Evolutionary conservation across 2,113 vertebrate genomes (phyloP).

Genomic region (Dolichotis patagonum): DNA sequence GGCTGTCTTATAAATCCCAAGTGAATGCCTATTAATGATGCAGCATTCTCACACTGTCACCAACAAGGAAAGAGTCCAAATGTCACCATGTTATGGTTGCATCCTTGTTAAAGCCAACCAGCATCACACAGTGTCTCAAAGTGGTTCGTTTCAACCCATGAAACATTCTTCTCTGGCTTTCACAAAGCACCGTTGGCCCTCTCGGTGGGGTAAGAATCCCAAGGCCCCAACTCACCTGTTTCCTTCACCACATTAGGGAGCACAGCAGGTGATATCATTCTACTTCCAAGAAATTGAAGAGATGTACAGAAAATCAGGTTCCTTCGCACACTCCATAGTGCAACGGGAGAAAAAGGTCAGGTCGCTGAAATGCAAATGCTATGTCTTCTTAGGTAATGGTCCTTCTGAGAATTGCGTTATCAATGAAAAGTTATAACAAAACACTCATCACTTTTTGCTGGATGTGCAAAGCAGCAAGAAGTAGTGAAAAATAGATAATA

Average conservation of each 20-base stretch:
- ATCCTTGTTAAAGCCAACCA: not conserved
- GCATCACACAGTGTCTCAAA: not conserved
- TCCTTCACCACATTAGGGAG: not conserved
- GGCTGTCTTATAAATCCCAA: not conserved
- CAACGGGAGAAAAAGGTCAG: not conserved
- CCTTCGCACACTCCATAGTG: not conserved
- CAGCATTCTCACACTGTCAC: not conserved
- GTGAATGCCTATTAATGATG: not conserved
- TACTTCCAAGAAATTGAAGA: conserved; percentile 25
- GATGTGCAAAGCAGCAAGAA: not conserved
- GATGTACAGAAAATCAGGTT: not conserved
- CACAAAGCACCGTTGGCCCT: not conserved
- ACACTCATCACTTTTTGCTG: conserved; percentile 26
- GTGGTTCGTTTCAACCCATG: not conserved
- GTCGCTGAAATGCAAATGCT: not conserved
- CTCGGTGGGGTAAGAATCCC: not conserved
- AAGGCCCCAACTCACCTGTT: not conserved
- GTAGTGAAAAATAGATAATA: not conserved
- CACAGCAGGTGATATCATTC: not conserved
- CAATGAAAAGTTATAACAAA: not conserved
- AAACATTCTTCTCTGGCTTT: not conserved
- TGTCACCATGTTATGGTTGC: not conserved
- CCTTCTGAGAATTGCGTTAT: not conserved
- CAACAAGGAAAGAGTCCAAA: not conserved
- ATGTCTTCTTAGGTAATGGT: not conserved